phyloP scores from a whole-genome alignment of 2,888 invertebrate genomes.

The Belgica antarctica region DNA sequence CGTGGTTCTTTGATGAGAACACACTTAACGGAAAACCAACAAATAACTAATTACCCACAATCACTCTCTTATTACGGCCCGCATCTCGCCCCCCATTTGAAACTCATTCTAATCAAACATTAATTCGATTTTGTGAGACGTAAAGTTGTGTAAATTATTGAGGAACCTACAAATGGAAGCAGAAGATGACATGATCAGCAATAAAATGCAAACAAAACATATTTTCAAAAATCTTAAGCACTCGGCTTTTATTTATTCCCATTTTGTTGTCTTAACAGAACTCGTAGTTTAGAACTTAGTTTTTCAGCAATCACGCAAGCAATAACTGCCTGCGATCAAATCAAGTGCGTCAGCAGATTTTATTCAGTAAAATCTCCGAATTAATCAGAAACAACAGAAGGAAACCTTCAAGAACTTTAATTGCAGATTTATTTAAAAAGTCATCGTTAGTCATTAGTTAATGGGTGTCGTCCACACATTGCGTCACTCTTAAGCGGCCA shows the following conservation, averaged over 20 bases:
- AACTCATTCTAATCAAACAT: slow-evolving; percentile 3
- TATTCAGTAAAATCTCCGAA: background rate
- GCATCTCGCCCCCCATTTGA: background rate
- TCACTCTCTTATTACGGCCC: slow-evolving; percentile 17
- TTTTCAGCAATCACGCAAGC: background rate
- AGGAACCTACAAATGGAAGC: background rate
- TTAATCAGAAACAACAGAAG: background rate
- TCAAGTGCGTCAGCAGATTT: background rate
- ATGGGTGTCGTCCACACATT: background rate
- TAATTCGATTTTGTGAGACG: background rate
- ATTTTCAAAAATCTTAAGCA: slow-evolving; percentile 13
- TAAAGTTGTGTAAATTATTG: slow-evolving; percentile 4
- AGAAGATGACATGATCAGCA: slow-evolving; percentile 27
- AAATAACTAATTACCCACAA: background rate
- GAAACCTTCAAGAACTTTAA: background rate
- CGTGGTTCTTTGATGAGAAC: no score
- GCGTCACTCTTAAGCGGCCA: no score
- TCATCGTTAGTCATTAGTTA: background rate
- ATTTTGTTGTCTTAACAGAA: background rate
- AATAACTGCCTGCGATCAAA: background rate
- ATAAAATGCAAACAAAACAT: slow-evolving; percentile 22
- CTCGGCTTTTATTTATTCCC: background rate
- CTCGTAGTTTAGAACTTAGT: no score
- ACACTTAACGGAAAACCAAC: background rate
- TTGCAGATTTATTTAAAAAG: background rate